These are phyloP conservation scores for Rhinella marina DNA, from an alignment of 2,797 vertebrate species.

Conservation along the genomic window DNA sequence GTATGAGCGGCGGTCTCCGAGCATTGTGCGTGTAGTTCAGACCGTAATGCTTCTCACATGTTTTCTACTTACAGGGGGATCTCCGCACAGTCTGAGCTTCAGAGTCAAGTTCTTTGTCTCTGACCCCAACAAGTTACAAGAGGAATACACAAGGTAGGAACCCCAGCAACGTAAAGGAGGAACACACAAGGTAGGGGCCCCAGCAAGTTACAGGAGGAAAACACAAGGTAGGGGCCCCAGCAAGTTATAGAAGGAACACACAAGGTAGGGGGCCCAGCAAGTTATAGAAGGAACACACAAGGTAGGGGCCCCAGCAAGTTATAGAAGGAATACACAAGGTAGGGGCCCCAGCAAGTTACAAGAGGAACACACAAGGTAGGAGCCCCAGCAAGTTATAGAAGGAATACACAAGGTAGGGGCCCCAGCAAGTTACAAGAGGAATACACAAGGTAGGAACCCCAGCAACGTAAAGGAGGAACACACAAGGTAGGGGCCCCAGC, in stretches of 20 bases:
- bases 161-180: neutral
- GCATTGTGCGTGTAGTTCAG: too few species aligned
- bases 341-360: too few species aligned
- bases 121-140: slow-evolving; percentile 95
- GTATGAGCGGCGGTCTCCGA: too few species aligned
- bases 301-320: too few species aligned
- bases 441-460: too few species aligned
- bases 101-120: slow-evolving; percentile 99
- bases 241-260: neutral
- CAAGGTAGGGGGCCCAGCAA: neutral
- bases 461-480: too few species aligned
- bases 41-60: neutral
- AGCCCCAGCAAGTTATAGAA: too few species aligned
- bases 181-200: slow-evolving; percentile 82
- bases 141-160: slow-evolving; percentile 95
- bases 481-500: too few species aligned
- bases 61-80: slow-evolving; percentile 82
- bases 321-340: too few species aligned
- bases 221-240: slow-evolving; percentile 82
- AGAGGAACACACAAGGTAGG: too few species aligned
- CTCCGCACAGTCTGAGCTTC: slow-evolving; percentile 93
- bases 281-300: neutral
- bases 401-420: too few species aligned
- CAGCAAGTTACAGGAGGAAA: neutral
- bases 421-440: too few species aligned